Evolutionary conservation across 2,113 vertebrate species (phyloP).

Genomic region (Drymodes brunneopygia): DNA sequence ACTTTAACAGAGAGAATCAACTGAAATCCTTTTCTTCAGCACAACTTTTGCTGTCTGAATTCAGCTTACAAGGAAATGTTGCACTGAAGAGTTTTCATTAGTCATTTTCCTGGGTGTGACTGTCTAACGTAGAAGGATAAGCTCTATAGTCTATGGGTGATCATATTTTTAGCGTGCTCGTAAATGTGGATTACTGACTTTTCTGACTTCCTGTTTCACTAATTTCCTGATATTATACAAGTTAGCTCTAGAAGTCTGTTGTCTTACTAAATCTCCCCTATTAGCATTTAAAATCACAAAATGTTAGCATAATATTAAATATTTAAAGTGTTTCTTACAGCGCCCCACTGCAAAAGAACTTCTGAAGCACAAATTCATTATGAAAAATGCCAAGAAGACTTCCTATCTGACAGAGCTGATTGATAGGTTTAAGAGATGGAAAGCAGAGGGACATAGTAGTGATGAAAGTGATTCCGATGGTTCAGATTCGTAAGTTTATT

Average conservation of each 20-base stretch:
- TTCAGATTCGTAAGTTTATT: constrained; percentile 84
- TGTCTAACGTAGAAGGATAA: neutral
- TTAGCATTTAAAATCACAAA: neutral
- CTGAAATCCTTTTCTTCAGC: neutral
- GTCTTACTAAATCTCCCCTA: neutral
- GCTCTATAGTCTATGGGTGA: neutral
- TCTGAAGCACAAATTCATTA: constrained; percentile 83
- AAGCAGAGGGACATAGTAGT: constrained; percentile 90
- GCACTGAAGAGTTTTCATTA: constrained; percentile 21
- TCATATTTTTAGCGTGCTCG: neutral
- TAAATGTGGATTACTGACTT: constrained; percentile 16
- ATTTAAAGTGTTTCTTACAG: constrained; percentile 54
- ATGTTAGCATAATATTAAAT: neutral
- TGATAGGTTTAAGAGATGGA: constrained; percentile 92
- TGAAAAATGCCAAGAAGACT: constrained; percentile 83
- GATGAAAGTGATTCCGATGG: constrained; percentile 89
- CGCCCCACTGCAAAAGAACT: constrained; percentile 82
- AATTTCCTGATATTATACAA: neutral
- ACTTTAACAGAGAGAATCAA: neutral
- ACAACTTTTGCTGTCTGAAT: neutral
- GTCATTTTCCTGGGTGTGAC: constrained; percentile 60
- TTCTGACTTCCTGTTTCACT: constrained; percentile 26
- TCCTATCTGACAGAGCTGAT: constrained; percentile 83
- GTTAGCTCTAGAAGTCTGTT: neutral
- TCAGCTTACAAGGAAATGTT: constrained; percentile 32